Percentiles rank a stretch among this genome's conserved stretches.
Conservation (phyloP, 1,140 invertebrate species). For the Drosophila ogumai region DNA sequence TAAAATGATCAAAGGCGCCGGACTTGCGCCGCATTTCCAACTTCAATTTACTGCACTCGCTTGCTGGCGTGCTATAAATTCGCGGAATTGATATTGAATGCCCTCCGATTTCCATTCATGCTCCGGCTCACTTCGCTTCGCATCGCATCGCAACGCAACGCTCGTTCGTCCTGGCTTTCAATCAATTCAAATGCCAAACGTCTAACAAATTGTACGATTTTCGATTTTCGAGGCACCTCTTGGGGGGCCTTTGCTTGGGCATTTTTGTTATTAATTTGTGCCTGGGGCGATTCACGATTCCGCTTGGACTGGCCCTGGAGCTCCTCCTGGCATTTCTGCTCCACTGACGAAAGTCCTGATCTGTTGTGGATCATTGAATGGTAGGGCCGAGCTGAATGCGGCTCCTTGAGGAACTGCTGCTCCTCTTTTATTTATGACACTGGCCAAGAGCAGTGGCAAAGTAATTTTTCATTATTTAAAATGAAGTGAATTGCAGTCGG, state of each 20-base stretch:
- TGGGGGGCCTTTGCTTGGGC: not conserved
- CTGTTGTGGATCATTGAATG: slow-evolving; percentile 61
- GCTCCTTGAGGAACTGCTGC: slow-evolving; percentile 20
- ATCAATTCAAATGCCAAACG: slow-evolving; percentile 75
- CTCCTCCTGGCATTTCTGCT: slow-evolving; percentile 42
- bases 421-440: slow-evolving; percentile 76
- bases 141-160: slow-evolving; percentile 37
- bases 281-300: slow-evolving; percentile 48
- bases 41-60: slow-evolving; percentile 63
- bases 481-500: slow-evolving; percentile 78
- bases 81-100: slow-evolving; percentile 63
- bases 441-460: slow-evolving; percentile 63
- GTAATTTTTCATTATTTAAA: slow-evolving; percentile 82
- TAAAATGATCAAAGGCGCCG: slow-evolving; percentile 38
- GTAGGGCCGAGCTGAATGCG: slow-evolving; percentile 20
- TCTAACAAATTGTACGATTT: slow-evolving; percentile 67
- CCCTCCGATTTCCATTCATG: slow-evolving; percentile 15
- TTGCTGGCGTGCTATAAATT: slow-evolving; percentile 69
- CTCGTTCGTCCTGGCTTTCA: slow-evolving; percentile 57
- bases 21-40: slow-evolving; percentile 20
- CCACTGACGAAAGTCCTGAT: slow-evolving; percentile 21
- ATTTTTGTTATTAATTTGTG: slow-evolving; percentile 72
- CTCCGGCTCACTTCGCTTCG: slow-evolving; percentile 17
- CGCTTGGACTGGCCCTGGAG: slow-evolving; percentile 45
- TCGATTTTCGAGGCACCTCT: slow-evolving; percentile 24